A percentile compares a stretch with the other conserved stretches of the same genome.
These are phyloP conservation scores for Balaeniceps rex DNA, from an alignment of 2,113 vertebrate species.

Conservation along the genomic window DNA sequence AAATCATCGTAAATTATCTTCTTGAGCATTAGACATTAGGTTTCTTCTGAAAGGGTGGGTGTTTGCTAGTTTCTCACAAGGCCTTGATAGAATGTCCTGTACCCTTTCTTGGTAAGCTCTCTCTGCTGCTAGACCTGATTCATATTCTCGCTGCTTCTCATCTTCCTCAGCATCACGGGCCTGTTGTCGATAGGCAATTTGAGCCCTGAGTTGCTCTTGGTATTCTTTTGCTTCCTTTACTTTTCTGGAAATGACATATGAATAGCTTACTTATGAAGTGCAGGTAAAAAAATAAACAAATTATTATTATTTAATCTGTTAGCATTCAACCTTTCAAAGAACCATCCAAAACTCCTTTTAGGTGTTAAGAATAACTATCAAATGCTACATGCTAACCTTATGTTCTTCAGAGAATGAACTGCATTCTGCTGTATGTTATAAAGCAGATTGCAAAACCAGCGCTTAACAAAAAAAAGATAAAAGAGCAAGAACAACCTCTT, in stretches of 20 bases:
- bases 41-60: constrained; percentile 77
- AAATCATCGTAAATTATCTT: background rate
- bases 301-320: background rate
- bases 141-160: constrained; percentile 68
- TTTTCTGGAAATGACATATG: constrained; percentile 59
- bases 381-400: background rate
- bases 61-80: background rate
- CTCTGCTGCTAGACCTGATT: constrained; percentile 46
- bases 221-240: constrained; percentile 58
- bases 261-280: background rate
- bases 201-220: constrained; percentile 76
- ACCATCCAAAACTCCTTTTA: background rate
- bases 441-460: background rate
- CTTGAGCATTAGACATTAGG: background rate
- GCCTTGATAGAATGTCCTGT: constrained; percentile 64
- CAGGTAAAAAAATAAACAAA: background rate
- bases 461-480: background rate
- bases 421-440: background rate
- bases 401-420: background rate
- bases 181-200: constrained; percentile 70
- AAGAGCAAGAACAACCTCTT: background rate
- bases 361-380: background rate
- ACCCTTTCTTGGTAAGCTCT: constrained; percentile 66
- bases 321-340: background rate
- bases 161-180: constrained; percentile 43